A percentile compares a stretch with the other conserved stretches of the same genome.
These are phyloP conservation scores for Drosophila borborema DNA, from an alignment of 2,888 invertebrate genomes.

Conservation along the genomic window DNA sequence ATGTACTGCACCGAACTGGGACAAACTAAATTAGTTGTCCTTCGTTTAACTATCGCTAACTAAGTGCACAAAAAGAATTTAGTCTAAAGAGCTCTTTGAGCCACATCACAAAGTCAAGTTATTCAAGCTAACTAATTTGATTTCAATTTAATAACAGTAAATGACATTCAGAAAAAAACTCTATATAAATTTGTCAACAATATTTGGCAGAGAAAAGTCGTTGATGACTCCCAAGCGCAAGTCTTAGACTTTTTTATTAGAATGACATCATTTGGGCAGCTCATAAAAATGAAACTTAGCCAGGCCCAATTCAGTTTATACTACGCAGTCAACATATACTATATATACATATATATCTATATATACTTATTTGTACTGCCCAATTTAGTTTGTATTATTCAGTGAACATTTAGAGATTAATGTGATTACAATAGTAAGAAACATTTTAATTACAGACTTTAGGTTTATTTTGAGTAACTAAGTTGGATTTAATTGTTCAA, in stretches of 20 bases:
- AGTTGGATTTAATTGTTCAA: not conserved
- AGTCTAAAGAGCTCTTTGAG: not conserved
- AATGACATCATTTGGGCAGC: not conserved
- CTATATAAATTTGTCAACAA: not conserved
- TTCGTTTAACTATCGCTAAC: not conserved
- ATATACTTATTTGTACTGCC: no score
- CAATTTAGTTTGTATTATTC: not conserved
- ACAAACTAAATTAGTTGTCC: slow-evolving; percentile 1
- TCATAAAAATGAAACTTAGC: not conserved
- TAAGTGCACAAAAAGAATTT: not conserved
- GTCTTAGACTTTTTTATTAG: not conserved
- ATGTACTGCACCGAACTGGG: slow-evolving; percentile 1
- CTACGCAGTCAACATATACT: no score
- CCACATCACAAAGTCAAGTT: not conserved
- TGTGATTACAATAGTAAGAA: not conserved
- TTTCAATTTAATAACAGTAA: not conserved
- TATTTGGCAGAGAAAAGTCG: not conserved
- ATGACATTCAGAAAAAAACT: no score
- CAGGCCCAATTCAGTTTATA: not conserved
- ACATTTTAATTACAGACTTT: no score
- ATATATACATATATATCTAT: no score
- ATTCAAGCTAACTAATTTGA: not conserved
- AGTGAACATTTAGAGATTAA: not conserved
- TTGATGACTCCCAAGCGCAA: not conserved
- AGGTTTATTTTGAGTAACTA: not conserved